Evolutionary conservation across 2,888 invertebrate genomes (phyloP).

Genomic region (Anthophora plumipes): DNA sequence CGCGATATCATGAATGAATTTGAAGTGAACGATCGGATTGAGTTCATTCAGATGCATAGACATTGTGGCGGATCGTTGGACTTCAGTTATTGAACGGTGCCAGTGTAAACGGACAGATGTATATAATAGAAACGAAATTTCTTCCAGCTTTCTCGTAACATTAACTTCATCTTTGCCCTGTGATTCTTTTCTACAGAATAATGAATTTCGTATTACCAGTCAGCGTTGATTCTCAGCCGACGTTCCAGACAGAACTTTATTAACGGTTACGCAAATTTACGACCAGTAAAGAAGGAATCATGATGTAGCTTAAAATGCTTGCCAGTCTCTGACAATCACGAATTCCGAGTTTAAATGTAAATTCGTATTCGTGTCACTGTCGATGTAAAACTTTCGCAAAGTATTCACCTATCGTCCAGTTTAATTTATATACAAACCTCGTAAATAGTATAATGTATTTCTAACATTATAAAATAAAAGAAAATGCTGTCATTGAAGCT

Average conservation of each 20-base stretch:
- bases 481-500: too few relatives aligned
- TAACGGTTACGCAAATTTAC: constrained; percentile 68
- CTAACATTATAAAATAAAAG: too few relatives aligned
- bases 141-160: constrained; percentile 48
- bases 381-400: neutral
- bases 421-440: neutral
- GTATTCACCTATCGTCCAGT: neutral
- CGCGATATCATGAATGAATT: neutral
- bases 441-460: neutral
- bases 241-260: constrained; percentile 62
- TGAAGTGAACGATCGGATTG: neutral
- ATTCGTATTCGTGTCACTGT: constrained; percentile 33
- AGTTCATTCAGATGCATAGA: neutral
- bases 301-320: constrained; percentile 54
- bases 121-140: constrained; percentile 21
- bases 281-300: constrained; percentile 37
- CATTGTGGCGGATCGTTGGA: constrained; percentile 19
- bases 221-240: constrained; percentile 21
- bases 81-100: constrained; percentile 33
- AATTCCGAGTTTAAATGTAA: constrained; percentile 15
- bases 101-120: constrained; percentile 6
- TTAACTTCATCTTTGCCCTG: constrained; percentile 59
- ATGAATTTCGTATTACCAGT: constrained; percentile 69
- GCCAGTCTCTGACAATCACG: constrained; percentile 8
- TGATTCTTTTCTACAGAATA: constrained; percentile 47